A percentile compares a stretch with the other conserved stretches of the same genome.
Evolutionary conservation across 2,113 vertebrate genomes (phyloP).

Genomic region (Apteryx owenii): DNA sequence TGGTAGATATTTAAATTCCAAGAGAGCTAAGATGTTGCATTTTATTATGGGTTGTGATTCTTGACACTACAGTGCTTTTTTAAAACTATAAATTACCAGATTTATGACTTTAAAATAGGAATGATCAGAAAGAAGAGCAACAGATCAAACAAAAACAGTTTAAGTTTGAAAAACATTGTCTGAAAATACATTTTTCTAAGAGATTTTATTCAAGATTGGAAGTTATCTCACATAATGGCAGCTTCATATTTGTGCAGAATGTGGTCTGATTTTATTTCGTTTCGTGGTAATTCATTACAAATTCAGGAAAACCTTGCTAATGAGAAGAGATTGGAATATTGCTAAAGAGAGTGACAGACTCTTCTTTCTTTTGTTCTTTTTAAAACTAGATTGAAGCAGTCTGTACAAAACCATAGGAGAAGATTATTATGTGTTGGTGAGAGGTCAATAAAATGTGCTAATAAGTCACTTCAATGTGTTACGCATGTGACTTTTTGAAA

Average conservation of each 20-base stretch:
- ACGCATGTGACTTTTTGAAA: neutral
- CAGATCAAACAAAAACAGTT: neutral
- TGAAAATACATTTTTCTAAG: neutral
- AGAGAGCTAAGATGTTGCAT: neutral
- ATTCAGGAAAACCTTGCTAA: neutral
- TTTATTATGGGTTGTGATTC: neutral
- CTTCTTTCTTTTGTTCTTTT: neutral
- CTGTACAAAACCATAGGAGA: neutral
- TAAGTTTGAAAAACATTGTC: neutral
- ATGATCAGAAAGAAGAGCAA: neutral
- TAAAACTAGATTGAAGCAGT: neutral
- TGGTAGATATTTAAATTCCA: neutral
- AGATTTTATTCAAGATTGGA: neutral
- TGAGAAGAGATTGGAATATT: neutral
- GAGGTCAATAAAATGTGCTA: neutral
- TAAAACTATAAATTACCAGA: neutral
- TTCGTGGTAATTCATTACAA: neutral
- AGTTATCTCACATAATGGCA: neutral
- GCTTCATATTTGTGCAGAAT: neutral
- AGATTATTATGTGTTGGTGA: neutral
- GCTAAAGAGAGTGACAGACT: neutral
- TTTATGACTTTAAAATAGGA: neutral
- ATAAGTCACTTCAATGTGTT: neutral
- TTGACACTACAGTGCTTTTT: neutral
- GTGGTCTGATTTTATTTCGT: neutral